Percentiles rank a stretch among this genome's conserved stretches.
Conservation (phyloP, 2,113 vertebrate genomes). For the Nipponia nippon region DNA sequence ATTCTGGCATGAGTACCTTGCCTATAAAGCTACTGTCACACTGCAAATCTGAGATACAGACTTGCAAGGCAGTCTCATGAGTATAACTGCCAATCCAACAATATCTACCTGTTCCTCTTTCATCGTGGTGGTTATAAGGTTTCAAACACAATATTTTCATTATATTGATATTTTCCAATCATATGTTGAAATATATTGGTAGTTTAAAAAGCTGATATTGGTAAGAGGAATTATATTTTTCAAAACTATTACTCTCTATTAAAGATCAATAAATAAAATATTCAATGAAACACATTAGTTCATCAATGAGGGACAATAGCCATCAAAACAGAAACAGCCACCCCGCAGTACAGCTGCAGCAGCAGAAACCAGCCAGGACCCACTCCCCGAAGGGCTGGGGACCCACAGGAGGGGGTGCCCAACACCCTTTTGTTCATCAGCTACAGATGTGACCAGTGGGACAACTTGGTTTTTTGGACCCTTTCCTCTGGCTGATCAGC, state of each 20-base stretch:
- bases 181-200: neutral
- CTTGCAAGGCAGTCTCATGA: neutral
- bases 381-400: no score
- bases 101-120: neutral
- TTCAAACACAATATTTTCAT: neutral
- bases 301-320: accelerated
- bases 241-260: neutral
- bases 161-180: neutral
- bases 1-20: neutral
- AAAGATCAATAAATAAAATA: neutral
- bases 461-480: neutral
- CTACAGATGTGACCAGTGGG: neutral
- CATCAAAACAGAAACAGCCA: neutral
- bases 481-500: neutral
- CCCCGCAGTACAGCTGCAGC: neutral
- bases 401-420: neutral
- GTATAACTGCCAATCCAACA: neutral
- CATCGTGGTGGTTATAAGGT: neutral
- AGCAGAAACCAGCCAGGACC: neutral
- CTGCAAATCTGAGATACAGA: neutral
- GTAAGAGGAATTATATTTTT: neutral
- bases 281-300: neutral
- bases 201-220: neutral
- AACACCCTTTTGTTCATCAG: neutral
- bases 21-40: neutral